Evolutionary conservation across 2,888 invertebrate species (phyloP).

Genomic region (Caenorhabditis sinica): DNA sequence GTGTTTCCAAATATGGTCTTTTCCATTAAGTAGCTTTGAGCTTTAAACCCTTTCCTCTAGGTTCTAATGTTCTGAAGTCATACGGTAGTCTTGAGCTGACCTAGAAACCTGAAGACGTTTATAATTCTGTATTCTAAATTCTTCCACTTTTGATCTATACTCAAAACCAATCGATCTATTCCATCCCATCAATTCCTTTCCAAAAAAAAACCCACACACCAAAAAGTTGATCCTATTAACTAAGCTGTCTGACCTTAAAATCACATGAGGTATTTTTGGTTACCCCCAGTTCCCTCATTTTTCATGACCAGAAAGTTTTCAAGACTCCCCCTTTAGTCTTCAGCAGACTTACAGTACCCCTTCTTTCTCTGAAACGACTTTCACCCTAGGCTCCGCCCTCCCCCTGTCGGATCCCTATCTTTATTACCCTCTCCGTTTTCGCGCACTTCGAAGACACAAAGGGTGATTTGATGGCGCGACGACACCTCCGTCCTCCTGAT

Average conservation of each 20-base stretch:
- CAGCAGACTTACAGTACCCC: background rate
- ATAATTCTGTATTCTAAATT: too few relatives aligned
- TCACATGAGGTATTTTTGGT: background rate
- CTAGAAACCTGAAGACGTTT: too few relatives aligned
- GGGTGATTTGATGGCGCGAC: constrained; percentile 60
- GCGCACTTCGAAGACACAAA: constrained; percentile 48
- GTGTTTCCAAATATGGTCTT: background rate
- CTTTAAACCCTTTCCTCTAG: too few relatives aligned
- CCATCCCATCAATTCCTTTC: background rate
- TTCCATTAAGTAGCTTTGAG: too few relatives aligned
- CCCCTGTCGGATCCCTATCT: constrained; percentile 20
- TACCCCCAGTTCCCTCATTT: background rate
- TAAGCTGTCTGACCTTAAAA: constrained; percentile 27
- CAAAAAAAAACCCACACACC: background rate
- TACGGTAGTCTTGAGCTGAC: too few relatives aligned
- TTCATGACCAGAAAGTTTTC: background rate
- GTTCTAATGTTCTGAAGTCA: too few relatives aligned
- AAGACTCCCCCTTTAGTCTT: background rate
- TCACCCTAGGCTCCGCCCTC: constrained; percentile 3
- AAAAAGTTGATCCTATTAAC: constrained; percentile 23
- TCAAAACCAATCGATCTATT: background rate
- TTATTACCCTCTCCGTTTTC: constrained; percentile 45
- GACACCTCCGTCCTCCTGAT: constrained; percentile 17
- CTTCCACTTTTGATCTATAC: background rate
- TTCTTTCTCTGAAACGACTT: background rate